Conservation (phyloP, 2,888 invertebrate species). For the Onchidella celtica region DNA sequence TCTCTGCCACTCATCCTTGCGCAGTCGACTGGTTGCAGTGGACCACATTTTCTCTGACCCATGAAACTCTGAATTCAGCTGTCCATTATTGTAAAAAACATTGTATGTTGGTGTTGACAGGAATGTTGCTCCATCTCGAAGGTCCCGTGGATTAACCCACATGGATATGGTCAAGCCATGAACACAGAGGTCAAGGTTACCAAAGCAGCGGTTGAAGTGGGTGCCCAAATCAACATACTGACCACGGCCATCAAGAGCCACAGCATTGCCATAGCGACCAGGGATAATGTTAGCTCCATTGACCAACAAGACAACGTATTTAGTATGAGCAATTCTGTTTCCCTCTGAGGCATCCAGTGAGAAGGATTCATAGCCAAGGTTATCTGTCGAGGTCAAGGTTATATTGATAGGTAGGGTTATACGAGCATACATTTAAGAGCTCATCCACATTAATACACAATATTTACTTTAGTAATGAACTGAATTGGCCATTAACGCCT, state of each 20-base stretch:
- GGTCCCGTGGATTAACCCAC: slow-evolving; percentile 65
- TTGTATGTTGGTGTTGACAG: slow-evolving; percentile 73
- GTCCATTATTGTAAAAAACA: slow-evolving; percentile 70
- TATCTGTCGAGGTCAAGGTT: slow-evolving; percentile 65
- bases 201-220: slow-evolving; percentile 72
- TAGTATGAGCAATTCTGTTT: slow-evolving; percentile 67
- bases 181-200: slow-evolving; percentile 74
- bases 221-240: slow-evolving; percentile 77
- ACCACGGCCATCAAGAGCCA: slow-evolving; percentile 68
- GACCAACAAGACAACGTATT: slow-evolving; percentile 62
- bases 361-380: slow-evolving; percentile 74
- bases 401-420: neutral
- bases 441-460: no score
- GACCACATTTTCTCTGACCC: slow-evolving; percentile 67
- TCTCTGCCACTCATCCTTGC: slow-evolving; percentile 70
- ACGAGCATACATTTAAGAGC: no score
- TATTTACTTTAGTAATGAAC: no score
- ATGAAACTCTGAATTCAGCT: slow-evolving; percentile 68
- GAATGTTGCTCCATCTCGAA: slow-evolving; percentile 69
- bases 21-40: slow-evolving; percentile 62
- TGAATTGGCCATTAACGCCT: no score
- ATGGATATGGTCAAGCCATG: slow-evolving; percentile 70
- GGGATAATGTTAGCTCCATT: slow-evolving; percentile 64
- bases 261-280: slow-evolving; percentile 63
- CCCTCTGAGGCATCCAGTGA: slow-evolving; percentile 74